Evolutionary conservation across 2,888 invertebrate genomes (phyloP).

Genomic region (Trichopoda pennipes): DNA sequence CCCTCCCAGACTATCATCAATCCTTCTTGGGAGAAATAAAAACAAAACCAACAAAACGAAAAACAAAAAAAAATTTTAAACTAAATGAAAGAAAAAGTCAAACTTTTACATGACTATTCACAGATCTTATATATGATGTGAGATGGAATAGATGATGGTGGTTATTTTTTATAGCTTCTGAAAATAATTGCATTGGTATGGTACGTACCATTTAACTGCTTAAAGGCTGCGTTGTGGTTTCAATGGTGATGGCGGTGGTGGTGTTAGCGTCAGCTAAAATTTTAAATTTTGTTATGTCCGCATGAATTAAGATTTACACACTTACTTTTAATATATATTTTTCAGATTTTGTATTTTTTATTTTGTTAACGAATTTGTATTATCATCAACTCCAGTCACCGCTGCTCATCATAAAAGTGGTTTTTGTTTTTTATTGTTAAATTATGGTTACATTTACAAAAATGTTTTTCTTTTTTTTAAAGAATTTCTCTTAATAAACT

Average conservation of each 20-base stretch:
- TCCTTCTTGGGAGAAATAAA: slow-evolving; percentile 43
- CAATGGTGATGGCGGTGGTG: slow-evolving; percentile 20
- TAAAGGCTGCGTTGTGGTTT: slow-evolving; percentile 26
- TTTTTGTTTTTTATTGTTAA: slow-evolving; percentile 50
- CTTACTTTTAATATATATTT: slow-evolving; percentile 44
- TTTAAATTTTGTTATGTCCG: slow-evolving; percentile 53
- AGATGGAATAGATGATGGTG: slow-evolving; percentile 45
- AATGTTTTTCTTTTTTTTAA: neutral
- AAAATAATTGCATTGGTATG: slow-evolving; percentile 58
- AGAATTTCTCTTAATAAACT: slow-evolving; percentile 48
- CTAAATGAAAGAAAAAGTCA: slow-evolving; percentile 41
- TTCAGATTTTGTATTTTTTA: slow-evolving; percentile 6
- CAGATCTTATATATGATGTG: slow-evolving; percentile 43
- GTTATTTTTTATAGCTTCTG: slow-evolving; percentile 66
- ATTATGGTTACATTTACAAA: slow-evolving; percentile 49
- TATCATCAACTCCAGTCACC: slow-evolving; percentile 16
- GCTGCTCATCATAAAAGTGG: slow-evolving; percentile 38
- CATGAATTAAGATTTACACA: slow-evolving; percentile 63
- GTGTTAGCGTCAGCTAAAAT: slow-evolving; percentile 18
- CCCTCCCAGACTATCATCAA: slow-evolving; percentile 56
- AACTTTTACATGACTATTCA: slow-evolving; percentile 44
- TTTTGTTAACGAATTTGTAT: slow-evolving; percentile 11
- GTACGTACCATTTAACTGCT: slow-evolving; percentile 32
- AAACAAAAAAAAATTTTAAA: slow-evolving; percentile 32
- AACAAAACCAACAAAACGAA: neutral